Base-by-base conservation (phyloP, 2,113 vertebrate genomes). In the Sebastes fasciatus region DNA sequence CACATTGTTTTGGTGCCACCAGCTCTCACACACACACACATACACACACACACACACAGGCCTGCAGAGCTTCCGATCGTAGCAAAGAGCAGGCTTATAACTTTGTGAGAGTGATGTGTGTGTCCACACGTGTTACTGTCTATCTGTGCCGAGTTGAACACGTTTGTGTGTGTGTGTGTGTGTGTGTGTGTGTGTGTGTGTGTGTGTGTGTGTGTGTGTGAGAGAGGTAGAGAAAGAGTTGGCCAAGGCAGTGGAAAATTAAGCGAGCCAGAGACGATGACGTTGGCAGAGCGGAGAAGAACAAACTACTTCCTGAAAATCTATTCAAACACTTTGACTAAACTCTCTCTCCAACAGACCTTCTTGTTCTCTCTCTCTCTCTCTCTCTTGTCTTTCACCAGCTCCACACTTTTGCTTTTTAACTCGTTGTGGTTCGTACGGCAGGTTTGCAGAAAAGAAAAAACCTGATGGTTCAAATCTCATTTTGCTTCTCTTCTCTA, bases 241-340 rank as follows among this genome's bases (percentile, higher is more conserved):
- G 92, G 92, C 90, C 52, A 5, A 79, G 77, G 73, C 83, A 83
- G 86, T 93, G 92, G 92, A 93, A 93, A 93, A 92, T 75, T 34
- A 74, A 86, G 55, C 16, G 48, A 85, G 89, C 90, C 90, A 93
- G 89, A 85, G 74, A 86, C 67, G 75, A 83, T 90, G 90, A 92
- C 89, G 89, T 67, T 84, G 87, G 80, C 89, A n/a, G 87, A 87
- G 79, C 10, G 58, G 83, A 90, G 84, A 84, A 87, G 87, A 89
- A 90, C 81, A 89, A 90, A 89, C 83, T 85, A 89, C 92, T 92
- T 92, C 91, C 91, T 89, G 86, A 83, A 79, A 84, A 73, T 79
- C 83, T 80, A 74, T 91, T 92, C 90, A 89, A 34, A 73, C 45
- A 23, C 74, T 85, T 79, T 60, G 48, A 78, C 68, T 76, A 40